Percentiles rank a stretch among this genome's conserved stretches.
phyloP scores from a whole-genome alignment of 92 coral and sea anemone genomes.

The Phenganax subtilis region DNA sequence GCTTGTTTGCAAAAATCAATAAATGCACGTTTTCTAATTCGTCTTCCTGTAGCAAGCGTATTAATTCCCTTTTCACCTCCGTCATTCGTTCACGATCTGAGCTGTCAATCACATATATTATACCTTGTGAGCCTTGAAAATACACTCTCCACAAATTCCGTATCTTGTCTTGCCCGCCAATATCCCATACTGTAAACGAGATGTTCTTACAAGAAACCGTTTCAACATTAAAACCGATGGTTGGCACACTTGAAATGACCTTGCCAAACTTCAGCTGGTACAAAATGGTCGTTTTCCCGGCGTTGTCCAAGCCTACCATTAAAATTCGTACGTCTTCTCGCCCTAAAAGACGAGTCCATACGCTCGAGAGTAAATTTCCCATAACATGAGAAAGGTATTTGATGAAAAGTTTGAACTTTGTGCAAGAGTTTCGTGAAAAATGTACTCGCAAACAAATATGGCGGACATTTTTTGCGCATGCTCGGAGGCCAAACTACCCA shows the following conservation, averaged over 20 bases:
- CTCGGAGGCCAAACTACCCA: too few species aligned
- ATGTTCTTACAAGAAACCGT: slow-evolving; percentile 85
- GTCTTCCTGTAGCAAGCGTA: slow-evolving; percentile 71
- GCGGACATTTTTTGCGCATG: background rate
- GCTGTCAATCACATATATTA: slow-evolving; percentile 90
- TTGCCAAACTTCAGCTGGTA: slow-evolving; percentile 81
- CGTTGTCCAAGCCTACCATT: slow-evolving; percentile 95
- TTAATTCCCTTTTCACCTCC: slow-evolving; percentile 69
- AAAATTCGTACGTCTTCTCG: slow-evolving; percentile 88
- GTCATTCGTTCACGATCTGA: slow-evolving; percentile 78
- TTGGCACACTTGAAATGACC: slow-evolving; percentile 86
- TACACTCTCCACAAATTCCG: slow-evolving; percentile 91
- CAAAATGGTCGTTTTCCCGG: slow-evolving; percentile 94
- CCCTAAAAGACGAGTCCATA: slow-evolving; percentile 79
- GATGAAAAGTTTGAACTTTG: background rate
- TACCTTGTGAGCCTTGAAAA: slow-evolving; percentile 81
- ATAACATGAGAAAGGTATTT: slow-evolving; percentile 40
- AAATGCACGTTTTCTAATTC: slow-evolving; percentile 69
- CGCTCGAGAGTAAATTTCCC: slow-evolving; percentile 70
- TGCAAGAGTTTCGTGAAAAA: background rate
- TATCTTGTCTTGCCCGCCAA: slow-evolving; percentile 99
- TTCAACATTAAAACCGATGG: slow-evolving; percentile 95
- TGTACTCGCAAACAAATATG: background rate
- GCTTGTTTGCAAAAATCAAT: slow-evolving; percentile 89
- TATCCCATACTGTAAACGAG: slow-evolving; percentile 96